A percentile compares a stretch with the other conserved stretches of the same genome.
These are phyloP conservation scores for Stichopus horrens DNA, from an alignment of 53 echinoderm and acorn worm genomes.

Conservation along the genomic window DNA sequence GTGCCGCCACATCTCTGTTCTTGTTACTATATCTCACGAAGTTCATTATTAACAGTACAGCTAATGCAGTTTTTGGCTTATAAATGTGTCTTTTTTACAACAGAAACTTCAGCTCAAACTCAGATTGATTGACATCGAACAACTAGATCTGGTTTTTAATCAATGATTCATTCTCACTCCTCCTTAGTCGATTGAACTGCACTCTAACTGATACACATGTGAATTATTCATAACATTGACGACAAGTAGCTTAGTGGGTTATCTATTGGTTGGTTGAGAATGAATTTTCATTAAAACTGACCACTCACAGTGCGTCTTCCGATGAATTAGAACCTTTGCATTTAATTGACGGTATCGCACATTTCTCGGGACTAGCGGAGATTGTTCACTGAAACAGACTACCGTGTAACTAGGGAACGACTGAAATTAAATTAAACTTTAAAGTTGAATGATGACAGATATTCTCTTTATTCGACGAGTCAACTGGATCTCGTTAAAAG, in stretches of 20 bases:
- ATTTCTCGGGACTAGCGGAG: neutral
- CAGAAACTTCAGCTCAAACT: too few species aligned
- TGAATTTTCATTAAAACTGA: neutral
- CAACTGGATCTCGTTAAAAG: neutral
- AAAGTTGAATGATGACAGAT: slow-evolving; percentile 9
- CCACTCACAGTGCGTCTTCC: neutral
- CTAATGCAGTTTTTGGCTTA: too few species aligned
- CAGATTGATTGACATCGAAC: too few species aligned
- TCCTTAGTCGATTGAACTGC: too few species aligned
- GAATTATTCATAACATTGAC: neutral
- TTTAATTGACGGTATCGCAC: slow-evolving; percentile 7
- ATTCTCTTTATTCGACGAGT: neutral
- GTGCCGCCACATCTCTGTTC: too few species aligned
- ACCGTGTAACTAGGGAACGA: neutral
- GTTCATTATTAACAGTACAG: too few species aligned
- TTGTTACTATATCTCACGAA: too few species aligned
- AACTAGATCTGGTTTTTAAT: too few species aligned
- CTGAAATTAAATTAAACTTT: slow-evolving; percentile 11
- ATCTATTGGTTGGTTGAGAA: neutral
- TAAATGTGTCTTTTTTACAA: too few species aligned
- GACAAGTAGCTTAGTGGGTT: neutral
- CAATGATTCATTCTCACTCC: too few species aligned
- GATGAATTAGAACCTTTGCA: neutral
- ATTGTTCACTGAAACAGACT: neutral
- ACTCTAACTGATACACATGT: neutral